Evolutionary conservation across 2,888 invertebrate genomes (phyloP), one percentile per base, ranked within the genome.

Genomic region (Polyommatus icarus): DNA sequence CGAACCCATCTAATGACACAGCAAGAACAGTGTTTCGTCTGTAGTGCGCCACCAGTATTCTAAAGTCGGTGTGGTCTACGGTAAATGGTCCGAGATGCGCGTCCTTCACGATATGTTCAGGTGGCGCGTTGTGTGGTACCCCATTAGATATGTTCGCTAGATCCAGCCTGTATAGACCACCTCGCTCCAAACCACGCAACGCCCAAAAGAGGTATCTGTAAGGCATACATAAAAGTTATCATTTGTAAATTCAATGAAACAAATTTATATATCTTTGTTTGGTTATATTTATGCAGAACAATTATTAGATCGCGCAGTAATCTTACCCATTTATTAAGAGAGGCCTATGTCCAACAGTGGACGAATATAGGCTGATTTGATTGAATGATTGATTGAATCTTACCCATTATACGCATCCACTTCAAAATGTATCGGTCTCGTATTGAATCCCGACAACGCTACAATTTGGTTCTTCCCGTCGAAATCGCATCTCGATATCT

Each of bases 361-460:
- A n/a, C n/a, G n/a, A n/a, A n/a, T n/a, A n/a, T n/a, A n/a, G n/a
- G n/a, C n/a, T n/a, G n/a, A n/a, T n/a, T n/a, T n/a, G n/a, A n/a
- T n/a, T n/a, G n/a, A n/a, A n/a, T n/a, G n/a, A n/a, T n/a, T n/a
- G n/a, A n/a, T n/a, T n/a, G n/a, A 8, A 40, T 86, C 93, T 90
- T 89, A 97, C 95, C 99, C 99, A 88, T 99, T 99, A 84, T 97
- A 96, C 54, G 99, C 98, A 93, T 99, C 99, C 0, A 98, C 97
- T 91, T 98, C 97, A 82, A 99, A 95, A 84, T 98, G 97, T 78
- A 95, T 95, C 0, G 98, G 97, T 82, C 96, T 95, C 6, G 95
- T 95, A 77, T 95, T 94, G 78, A 98, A 94, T 0, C 96, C 96
- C 15, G 96, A 96, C 79, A 96, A 91, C 0, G 97, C 96, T 0